Conservation (phyloP, 2,797 vertebrate genomes). For the Pantherophis vulpinus region DNA sequence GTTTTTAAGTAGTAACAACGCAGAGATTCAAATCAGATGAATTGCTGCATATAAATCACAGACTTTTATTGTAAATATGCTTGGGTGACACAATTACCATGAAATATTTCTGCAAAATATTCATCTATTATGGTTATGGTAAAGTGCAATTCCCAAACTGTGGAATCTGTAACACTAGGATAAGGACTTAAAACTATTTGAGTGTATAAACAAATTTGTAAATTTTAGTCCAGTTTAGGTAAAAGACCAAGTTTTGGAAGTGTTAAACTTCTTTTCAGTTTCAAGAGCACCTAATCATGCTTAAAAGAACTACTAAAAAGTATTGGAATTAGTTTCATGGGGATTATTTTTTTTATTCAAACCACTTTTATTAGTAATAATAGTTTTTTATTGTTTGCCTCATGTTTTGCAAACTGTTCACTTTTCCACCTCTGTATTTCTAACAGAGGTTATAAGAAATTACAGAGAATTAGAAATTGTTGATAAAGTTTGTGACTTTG, state of each 20-base stretch:
- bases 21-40: slow-evolving; percentile 31
- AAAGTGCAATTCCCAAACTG: neutral
- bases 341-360: neutral
- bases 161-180: neutral
- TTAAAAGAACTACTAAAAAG: neutral
- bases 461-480: neutral
- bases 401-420: neutral
- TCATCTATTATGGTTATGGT: neutral
- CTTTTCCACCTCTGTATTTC: neutral
- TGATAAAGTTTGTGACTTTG: neutral
- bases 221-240: neutral
- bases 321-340: neutral
- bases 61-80: neutral
- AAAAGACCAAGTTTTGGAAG: neutral
- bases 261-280: neutral
- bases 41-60: neutral
- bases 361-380: neutral
- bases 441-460: neutral
- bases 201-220: neutral
- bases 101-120: neutral
- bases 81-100: neutral
- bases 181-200: neutral
- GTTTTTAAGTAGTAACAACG: neutral
- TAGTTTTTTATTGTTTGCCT: neutral
- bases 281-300: neutral